Evolutionary conservation across 2,797 vertebrate genomes (phyloP), one percentile per base, ranked within the genome.

Genomic region (Pseudochirops corinnae): DNA sequence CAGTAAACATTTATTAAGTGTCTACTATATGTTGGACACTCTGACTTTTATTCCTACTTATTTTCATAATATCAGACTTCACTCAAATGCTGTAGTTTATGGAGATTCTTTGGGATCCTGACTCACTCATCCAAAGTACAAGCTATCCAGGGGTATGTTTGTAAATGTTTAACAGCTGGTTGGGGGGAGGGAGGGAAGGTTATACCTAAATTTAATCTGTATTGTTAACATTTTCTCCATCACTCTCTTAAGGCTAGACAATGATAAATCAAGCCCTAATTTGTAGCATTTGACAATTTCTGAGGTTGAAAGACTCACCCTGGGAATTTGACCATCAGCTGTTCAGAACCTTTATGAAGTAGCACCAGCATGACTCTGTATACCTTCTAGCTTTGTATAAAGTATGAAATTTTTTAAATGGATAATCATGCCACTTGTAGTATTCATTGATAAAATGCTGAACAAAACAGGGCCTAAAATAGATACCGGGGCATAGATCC

Each of bases 131-230:
- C 9, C 39, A 26, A 82, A 82, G 18, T 82, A 2, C 74, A 46
- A 82, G 18, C 74, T 82, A 26, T 26, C 21, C 5, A 46, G 21
- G 74, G 26, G 3, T 11, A 18, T 82, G n/a, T 21, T 46, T 1
- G 4, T 82, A 82, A 82, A 11, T 46, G 18, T 82, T 82, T 39
- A 82, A 46, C 39, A 24, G 46, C 16, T 82, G 74, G 21, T 16
- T 82, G 24, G 21, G 5, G 4, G 67, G 5, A 4, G 6, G n/a
- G 7, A 5, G 1, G 5, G n/a, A 33, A 16, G 2, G 6, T 21
- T 39, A 18, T 82, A 11, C 39, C 74, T 82, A 26, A 82, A 82
- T 82, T 82, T 82, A 82, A 82, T 82, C 39, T 39, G n/a, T 46
- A 26, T 82, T 46, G 10, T 82, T 82, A 7, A 46, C 18, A 82